Conservation (phyloP, 2,797 vertebrate genomes). For the Crypturellus tataupa region DNA sequence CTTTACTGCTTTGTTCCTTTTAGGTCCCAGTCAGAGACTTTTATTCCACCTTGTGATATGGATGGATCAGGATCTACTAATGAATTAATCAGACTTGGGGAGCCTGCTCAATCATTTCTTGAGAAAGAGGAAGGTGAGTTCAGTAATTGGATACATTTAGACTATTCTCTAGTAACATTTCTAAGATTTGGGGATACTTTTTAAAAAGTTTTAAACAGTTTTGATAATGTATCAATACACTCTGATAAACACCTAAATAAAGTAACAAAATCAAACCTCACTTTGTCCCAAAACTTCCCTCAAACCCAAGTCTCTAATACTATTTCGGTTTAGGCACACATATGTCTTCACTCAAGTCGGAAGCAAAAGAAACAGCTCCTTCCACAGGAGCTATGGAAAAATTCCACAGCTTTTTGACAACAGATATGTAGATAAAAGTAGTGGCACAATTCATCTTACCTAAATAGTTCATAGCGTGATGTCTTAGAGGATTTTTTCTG, state of each 20-base stretch:
- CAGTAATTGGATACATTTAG: not conserved
- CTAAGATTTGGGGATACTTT: not conserved
- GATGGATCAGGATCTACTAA: slow-evolving; percentile 85
- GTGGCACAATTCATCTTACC: not conserved
- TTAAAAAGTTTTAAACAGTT: not conserved
- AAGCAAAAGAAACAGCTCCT: not conserved
- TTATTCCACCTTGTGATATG: slow-evolving; percentile 80
- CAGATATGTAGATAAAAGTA: not conserved
- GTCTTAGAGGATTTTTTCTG: not conserved
- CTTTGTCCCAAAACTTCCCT: not conserved
- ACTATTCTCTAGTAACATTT: not conserved
- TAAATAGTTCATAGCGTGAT: not conserved
- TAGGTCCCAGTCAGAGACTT: slow-evolving; percentile 75
- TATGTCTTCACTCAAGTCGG: too few species aligned
- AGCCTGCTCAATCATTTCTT: slow-evolving; percentile 87
- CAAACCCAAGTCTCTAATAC: not conserved
- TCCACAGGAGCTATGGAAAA: too few species aligned
- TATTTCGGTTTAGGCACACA: too few species aligned
- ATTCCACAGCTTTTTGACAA: not conserved
- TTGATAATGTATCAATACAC: not conserved
- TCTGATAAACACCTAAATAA: not conserved
- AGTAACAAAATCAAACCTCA: not conserved
- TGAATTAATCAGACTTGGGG: slow-evolving; percentile 90
- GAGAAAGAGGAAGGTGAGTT: slow-evolving; percentile 86
- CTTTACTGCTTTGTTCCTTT: not conserved